Evolutionary conservation across 2,113 vertebrate genomes (phyloP), one percentile per base, ranked within the genome.

Genomic region (Lepisosteus osseus): DNA sequence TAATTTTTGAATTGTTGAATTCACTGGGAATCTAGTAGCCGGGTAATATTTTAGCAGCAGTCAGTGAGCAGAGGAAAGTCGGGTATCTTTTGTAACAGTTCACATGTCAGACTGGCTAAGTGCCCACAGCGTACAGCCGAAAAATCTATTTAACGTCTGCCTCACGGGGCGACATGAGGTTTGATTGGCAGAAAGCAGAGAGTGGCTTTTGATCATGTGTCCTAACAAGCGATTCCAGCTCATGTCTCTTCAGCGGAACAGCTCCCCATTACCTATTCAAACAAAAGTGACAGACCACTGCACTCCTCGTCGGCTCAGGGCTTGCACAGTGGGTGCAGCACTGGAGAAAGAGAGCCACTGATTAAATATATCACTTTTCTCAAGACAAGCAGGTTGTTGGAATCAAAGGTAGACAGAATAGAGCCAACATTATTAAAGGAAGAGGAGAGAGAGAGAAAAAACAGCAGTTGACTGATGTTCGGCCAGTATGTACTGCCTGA

Each of bases 151-250:
- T 94, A 95, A 95, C 93, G 93, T 94, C 94, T 94, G 93, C 94
- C 94, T 95, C 93, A 91, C 87, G 89, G 94, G 93, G 93, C 91
- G 87, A 93, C 94, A 93, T 91, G 92, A 96, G 95, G 90, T 85
- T 93, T 96, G 95, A 98, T 93, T 96, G 95, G 95, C 95, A 97
- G 92, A 92, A 93, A 94, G 91, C 91, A 92, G 90, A 95, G 91
- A 93, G 92, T 86, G 86, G 90, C 95, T 95, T 98, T 97, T 97
- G 95, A 97, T 96, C 95, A 93, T 94, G 92, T 93, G 93, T 95
- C 94, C 93, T 98, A 97, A 97, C 95, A 97, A 97, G 95, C 93
- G 90, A 93, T 95, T 97, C 95, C 94, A 94, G 91, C 92, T 94
- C 91, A 92, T 94, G 93, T 95, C 95, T 96, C 90, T 87, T 96